Evolutionary conservation across 2,888 invertebrate species (phyloP).

Genomic region (Apamea anceps): DNA sequence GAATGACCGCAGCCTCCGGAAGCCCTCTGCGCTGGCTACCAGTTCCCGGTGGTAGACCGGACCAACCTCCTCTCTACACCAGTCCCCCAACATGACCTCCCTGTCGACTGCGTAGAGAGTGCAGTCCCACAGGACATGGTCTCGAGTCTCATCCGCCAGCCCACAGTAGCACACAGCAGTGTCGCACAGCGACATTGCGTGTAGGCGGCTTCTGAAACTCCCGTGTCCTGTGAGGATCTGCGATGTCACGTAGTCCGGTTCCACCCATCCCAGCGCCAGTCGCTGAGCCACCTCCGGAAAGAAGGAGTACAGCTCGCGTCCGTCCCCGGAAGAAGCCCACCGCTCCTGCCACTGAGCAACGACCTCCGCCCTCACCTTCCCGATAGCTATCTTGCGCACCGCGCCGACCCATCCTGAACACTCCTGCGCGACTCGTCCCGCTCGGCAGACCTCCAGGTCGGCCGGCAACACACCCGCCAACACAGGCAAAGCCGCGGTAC

Average conservation of each 20-base stretch:
- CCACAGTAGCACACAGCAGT: background rate
- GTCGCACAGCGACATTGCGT: background rate
- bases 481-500: constrained; percentile 32
- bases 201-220: background rate
- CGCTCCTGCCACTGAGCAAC: constrained; percentile 13
- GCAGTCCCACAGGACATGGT: constrained; percentile 12
- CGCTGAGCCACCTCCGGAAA: background rate
- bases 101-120: background rate
- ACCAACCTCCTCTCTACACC: rapidly evolving
- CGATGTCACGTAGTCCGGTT: background rate
- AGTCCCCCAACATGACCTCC: background rate
- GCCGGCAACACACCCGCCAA: constrained; percentile 51
- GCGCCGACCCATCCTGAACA: background rate
- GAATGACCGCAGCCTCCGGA: background rate
- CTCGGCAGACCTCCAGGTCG: constrained; percentile 50
- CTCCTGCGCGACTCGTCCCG: constrained; percentile 9
- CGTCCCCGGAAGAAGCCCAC: background rate
- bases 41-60: background rate
- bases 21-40: background rate
- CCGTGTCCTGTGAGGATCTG: background rate
- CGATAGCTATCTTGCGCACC: background rate
- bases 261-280: background rate
- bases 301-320: background rate
- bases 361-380: constrained; percentile 1
- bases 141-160: background rate